Conservation (phyloP, 2,113 vertebrate species). For the Oxyruncus cristatus region DNA sequence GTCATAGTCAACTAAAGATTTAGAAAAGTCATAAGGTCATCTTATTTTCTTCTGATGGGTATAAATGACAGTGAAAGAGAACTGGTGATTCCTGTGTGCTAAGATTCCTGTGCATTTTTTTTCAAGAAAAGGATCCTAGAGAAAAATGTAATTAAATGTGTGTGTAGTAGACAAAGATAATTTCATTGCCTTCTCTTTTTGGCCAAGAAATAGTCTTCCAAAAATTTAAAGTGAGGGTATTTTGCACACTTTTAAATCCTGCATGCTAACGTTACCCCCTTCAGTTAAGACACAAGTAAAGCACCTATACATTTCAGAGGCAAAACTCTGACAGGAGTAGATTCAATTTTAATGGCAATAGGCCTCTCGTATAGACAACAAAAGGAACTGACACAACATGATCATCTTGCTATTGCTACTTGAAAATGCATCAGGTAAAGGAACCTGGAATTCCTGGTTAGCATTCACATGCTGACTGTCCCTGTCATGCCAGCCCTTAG, state of each 20-base stretch:
- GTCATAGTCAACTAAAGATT: neutral
- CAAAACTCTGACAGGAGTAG: neutral
- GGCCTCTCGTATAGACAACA: neutral
- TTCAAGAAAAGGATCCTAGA: neutral
- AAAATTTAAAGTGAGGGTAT: neutral
- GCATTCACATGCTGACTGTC: neutral
- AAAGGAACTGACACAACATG: neutral
- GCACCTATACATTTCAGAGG: neutral
- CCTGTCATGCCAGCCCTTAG: neutral
- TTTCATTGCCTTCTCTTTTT: neutral
- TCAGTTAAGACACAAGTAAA: neutral
- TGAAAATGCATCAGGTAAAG: neutral
- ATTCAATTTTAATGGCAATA: neutral
- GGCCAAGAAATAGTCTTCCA: neutral
- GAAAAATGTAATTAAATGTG: neutral
- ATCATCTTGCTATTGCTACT: neutral
- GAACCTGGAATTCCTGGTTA: neutral
- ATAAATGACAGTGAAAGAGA: neutral
- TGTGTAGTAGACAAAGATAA: neutral
- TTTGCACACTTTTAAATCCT: neutral
- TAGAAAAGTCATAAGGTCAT: neutral
- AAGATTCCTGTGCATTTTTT: neutral
- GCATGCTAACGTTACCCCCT: neutral
- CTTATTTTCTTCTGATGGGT: neutral
- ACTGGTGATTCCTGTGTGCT: neutral